These are phyloP conservation scores for Vanessa cardui DNA, from an alignment of 2,888 invertebrate species.

Conservation along the genomic window DNA sequence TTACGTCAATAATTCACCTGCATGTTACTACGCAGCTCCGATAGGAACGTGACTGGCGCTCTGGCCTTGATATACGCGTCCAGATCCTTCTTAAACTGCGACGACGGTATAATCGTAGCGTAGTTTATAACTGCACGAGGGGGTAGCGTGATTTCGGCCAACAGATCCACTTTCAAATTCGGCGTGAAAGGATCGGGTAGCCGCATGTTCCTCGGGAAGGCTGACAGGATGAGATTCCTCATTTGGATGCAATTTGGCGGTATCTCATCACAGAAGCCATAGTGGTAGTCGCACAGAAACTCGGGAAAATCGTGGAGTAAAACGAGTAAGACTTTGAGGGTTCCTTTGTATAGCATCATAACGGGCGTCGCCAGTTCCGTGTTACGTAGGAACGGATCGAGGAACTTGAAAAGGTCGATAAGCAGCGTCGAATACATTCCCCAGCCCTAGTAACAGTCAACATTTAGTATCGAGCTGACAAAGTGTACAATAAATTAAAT, in stretches of 20 bases:
- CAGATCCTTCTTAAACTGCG: constrained; percentile 96
- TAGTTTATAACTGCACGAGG: constrained; percentile 96
- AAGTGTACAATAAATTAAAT: background rate
- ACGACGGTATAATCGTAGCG: constrained; percentile 92
- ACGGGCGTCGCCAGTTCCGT: constrained; percentile 98
- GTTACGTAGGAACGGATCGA: constrained; percentile 98
- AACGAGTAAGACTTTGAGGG: constrained; percentile 95
- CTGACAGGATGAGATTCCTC: constrained; percentile 98
- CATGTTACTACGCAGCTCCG: constrained; percentile 94
- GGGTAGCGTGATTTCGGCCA: constrained; percentile 93
- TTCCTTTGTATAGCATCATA: constrained; percentile 97
- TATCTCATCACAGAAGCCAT: constrained; percentile 99
- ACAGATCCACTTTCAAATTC: constrained; percentile 95
- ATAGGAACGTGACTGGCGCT: constrained; percentile 96
- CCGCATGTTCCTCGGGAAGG: constrained; percentile 98
- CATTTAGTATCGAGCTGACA: constrained; percentile 22
- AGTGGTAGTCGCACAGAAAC: constrained; percentile 99
- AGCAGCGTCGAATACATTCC: constrained; percentile 98
- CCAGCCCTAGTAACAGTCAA: constrained; percentile 86
- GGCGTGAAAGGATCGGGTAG: constrained; percentile 99
- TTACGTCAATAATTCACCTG: constrained; percentile 80
- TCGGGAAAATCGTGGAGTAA: constrained; percentile 99
- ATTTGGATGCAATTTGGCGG: constrained; percentile 99
- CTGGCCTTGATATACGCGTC: constrained; percentile 98
- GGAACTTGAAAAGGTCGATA: constrained; percentile 97